Conservation (phyloP, 1,140 invertebrate genomes). For the Drosophila carrolli region DNA sequence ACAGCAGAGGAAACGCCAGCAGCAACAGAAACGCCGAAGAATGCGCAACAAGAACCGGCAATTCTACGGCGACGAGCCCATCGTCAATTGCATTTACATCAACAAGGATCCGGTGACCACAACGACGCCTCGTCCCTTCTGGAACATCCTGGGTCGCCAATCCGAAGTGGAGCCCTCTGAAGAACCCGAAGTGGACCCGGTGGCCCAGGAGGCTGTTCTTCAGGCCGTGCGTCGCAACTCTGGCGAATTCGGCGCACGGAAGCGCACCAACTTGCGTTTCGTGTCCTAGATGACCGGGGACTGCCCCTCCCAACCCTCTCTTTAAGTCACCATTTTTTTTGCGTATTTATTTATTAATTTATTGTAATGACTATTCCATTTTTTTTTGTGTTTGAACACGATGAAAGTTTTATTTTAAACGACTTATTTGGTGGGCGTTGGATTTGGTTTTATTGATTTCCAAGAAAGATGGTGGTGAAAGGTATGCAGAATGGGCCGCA, state of each 20-base stretch:
- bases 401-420: constrained; percentile 19
- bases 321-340: constrained; percentile 36
- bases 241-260: constrained; percentile 64
- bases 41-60: constrained; percentile 47
- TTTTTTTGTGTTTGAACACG: constrained; percentile 25
- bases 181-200: constrained; percentile 24
- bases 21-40: constrained; percentile 45
- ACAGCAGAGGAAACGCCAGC: constrained; percentile 42
- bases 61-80: constrained; percentile 62
- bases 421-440: constrained; percentile 14
- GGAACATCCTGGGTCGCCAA: constrained; percentile 71
- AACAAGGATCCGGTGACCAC: constrained; percentile 72
- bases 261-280: constrained; percentile 67
- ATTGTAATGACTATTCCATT: constrained; percentile 35
- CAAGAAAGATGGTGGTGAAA: neutral
- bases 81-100: constrained; percentile 80
- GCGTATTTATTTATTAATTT: constrained; percentile 72
- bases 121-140: constrained; percentile 76
- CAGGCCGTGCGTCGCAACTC: constrained; percentile 48
- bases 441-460: constrained; percentile 21
- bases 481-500: constrained; percentile 1
- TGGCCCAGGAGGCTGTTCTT: constrained; percentile 27
- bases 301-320: neutral
- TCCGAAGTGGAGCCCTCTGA: constrained; percentile 3
- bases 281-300: constrained; percentile 31